These are phyloP conservation scores for Drosophila obscura DNA, from an alignment of 1,140 invertebrate genomes.

Conservation along the genomic window DNA sequence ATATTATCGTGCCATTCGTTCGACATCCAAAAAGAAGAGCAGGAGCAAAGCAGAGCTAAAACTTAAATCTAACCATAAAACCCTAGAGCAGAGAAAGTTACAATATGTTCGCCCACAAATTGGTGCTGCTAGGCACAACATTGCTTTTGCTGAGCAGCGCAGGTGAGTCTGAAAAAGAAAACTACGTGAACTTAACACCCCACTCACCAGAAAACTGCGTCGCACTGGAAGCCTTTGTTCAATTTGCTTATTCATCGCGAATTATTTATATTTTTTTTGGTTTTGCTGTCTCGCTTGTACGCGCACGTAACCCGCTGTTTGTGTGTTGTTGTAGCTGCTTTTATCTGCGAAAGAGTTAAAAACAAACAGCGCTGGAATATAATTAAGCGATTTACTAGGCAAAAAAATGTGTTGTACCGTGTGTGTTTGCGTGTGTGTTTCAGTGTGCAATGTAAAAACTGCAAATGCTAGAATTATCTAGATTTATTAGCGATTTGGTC, in stretches of 20 bases:
- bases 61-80: not conserved
- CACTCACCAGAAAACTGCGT: conserved; percentile 25
- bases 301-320: conserved; percentile 58
- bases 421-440: conserved; percentile 8
- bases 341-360: conserved; percentile 13
- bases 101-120: conserved; percentile 60
- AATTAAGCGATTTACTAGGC: too few species aligned
- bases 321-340: conserved; percentile 28
- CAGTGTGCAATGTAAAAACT: conserved; percentile 31
- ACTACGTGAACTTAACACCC: not conserved
- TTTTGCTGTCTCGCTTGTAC: conserved; percentile 44
- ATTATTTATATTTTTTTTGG: conserved; percentile 59
- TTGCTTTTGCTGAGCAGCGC: conserved; percentile 54
- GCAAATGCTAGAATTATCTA: conserved; percentile 9
- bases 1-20: too few species aligned
- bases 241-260: conserved; percentile 68
- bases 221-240: conserved; percentile 62
- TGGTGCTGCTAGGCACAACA: conserved; percentile 55
- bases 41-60: not conserved
- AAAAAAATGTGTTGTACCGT: conserved; percentile 2
- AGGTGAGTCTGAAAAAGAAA: conserved; percentile 51
- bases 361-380: not conserved
- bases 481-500: conserved; percentile 2
- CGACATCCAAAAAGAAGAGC: conserved; percentile 1
- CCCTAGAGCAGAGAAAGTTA: not conserved